phyloP scores from a whole-genome alignment of 2,113 vertebrate species.

The Todiramphus chloris region DNA sequence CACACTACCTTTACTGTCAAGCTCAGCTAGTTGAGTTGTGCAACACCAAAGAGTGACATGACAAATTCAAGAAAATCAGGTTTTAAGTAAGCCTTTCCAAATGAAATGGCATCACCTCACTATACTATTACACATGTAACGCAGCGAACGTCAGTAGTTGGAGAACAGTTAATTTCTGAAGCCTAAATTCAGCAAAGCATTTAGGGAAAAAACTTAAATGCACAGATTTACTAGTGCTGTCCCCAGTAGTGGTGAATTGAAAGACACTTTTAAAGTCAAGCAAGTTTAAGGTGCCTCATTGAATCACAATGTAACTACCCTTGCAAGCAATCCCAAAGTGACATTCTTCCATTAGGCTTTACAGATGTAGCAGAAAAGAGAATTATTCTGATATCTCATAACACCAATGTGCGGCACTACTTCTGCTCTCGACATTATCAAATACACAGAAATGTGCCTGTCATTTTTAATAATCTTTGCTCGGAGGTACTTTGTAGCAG shows the following conservation, averaged over 20 bases:
- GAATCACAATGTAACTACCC: neutral
- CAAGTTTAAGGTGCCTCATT: neutral
- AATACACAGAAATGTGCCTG: conserved; percentile 14
- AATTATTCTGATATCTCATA: conserved; percentile 1
- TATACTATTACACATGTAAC: neutral
- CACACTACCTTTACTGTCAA: neutral
- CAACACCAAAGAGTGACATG: neutral
- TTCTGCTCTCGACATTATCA: conserved; percentile 7
- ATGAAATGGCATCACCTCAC: neutral
- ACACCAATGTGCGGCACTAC: neutral
- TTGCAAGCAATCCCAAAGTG: neutral
- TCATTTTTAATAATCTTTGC: conserved; percentile 39
- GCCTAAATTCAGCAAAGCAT: neutral
- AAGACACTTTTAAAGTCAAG: neutral
- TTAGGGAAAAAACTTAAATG: neutral
- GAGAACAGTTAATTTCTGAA: neutral
- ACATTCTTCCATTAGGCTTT: neutral
- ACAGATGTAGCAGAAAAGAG: neutral
- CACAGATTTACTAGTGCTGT: neutral
- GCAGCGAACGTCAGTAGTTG: neutral
- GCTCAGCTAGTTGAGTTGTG: neutral
- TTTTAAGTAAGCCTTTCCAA: neutral
- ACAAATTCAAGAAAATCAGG: neutral
- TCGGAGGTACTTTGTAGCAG: neutral
- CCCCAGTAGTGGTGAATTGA: neutral